Conservation (phyloP, 2,888 invertebrate genomes). For the Chironomus riparius region DNA sequence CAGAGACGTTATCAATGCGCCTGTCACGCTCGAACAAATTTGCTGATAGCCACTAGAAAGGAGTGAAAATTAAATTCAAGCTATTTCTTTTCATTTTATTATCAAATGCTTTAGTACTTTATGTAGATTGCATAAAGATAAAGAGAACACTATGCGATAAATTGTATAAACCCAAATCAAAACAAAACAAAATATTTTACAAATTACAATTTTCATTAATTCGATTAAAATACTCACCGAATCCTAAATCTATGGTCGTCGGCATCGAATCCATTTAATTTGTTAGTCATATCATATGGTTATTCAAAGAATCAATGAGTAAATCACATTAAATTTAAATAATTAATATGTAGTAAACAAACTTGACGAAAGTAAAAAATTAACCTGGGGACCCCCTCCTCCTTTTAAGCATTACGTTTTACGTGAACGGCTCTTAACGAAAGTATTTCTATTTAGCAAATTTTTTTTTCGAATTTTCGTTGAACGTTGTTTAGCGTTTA, state of each 20-base stretch:
- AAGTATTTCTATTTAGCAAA: too few relatives aligned
- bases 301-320: too few relatives aligned
- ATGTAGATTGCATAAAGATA: not conserved
- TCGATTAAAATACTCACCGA: constrained; percentile 11
- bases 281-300: not conserved
- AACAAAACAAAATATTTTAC: not conserved
- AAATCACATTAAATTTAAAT: too few relatives aligned
- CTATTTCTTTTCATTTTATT: not conserved
- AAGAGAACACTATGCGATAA: not conserved
- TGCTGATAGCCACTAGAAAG: constrained; percentile 35
- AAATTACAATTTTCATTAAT: not conserved
- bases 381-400: too few relatives aligned
- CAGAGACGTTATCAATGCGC: constrained; percentile 80
- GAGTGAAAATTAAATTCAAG: not conserved
- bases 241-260: constrained; percentile 69
- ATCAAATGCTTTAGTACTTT: not conserved
- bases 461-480: too few relatives aligned
- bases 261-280: constrained; percentile 12
- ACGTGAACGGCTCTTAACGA: too few relatives aligned
- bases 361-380: too few relatives aligned
- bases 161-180: not conserved
- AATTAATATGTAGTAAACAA: too few relatives aligned
- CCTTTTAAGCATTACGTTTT: too few relatives aligned
- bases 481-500: too few relatives aligned
- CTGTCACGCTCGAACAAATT: constrained; percentile 49